Evolutionary conservation across 2,797 vertebrate genomes (phyloP).

Genomic region (Sarcophilus harrisii): DNA sequence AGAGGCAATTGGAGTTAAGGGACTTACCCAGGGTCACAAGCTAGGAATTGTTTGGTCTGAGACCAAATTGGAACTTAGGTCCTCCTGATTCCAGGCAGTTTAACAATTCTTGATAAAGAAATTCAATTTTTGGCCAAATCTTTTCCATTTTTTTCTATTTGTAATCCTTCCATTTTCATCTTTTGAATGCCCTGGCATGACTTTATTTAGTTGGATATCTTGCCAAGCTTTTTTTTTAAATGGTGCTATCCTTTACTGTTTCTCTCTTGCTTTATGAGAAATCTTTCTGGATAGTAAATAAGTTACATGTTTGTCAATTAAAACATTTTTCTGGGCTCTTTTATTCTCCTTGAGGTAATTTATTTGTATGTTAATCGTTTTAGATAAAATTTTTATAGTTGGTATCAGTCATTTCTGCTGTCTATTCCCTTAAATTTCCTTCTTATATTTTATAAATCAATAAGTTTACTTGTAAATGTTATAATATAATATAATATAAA

Average conservation of each 20-base stretch:
- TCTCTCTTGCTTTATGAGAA: background rate
- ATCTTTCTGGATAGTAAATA: background rate
- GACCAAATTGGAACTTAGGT: no score
- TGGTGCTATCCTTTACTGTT: background rate
- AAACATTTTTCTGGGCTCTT: background rate
- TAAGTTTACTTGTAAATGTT: background rate
- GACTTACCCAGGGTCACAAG: no score
- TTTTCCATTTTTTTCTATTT: background rate
- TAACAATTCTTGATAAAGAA: background rate
- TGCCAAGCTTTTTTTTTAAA: background rate
- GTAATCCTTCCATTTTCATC: background rate
- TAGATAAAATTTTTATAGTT: background rate
- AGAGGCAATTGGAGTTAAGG: no score
- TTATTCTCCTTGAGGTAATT: background rate
- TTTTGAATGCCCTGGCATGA: background rate
- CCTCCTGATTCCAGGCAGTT: no score
- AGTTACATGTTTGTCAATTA: background rate
- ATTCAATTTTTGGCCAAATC: background rate
- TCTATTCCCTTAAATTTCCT: background rate
- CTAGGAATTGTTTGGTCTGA: no score
- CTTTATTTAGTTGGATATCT: background rate
- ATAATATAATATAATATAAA: background rate
- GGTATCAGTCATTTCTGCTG: background rate
- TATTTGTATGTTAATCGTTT: background rate
- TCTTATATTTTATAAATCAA: background rate